A percentile compares a stretch with the other conserved stretches of the same genome.
Evolutionary conservation across 2,888 invertebrate genomes (phyloP).

Genomic region (Andrena bicolor): DNA sequence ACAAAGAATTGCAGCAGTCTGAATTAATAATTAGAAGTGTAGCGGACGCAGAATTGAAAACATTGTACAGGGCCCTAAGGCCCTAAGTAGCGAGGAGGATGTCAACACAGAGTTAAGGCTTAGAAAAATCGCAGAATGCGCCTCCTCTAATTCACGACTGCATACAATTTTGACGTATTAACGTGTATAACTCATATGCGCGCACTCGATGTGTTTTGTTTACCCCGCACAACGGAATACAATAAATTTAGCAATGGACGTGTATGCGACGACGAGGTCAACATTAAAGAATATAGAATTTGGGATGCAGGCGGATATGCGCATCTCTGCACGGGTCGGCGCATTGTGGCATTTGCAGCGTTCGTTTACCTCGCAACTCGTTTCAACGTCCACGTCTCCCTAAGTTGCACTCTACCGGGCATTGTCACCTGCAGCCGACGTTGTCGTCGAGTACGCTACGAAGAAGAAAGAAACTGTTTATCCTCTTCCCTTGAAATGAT

Average conservation of each 20-base stretch:
- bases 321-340: background rate
- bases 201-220: background rate
- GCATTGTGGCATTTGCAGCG: conserved; percentile 3
- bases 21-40: too few relatives aligned
- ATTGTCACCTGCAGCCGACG: background rate
- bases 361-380: background rate
- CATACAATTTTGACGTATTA: too few relatives aligned
- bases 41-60: too few relatives aligned
- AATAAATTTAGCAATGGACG: conserved; percentile 6
- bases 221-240: background rate
- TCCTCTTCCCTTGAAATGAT: too few relatives aligned
- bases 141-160: too few relatives aligned
- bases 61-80: too few relatives aligned
- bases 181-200: background rate
- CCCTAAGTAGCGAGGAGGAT: too few relatives aligned
- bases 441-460: background rate
- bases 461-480: background rate
- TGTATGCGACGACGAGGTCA: conserved; percentile 16
- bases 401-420: conserved; percentile 13
- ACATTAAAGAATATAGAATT: conserved; percentile 38
- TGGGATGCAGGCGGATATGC: background rate
- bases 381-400: background rate
- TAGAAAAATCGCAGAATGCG: too few relatives aligned
- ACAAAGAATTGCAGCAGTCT: too few relatives aligned
- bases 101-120: too few relatives aligned